phyloP scores from a whole-genome alignment of 2,797 vertebrate species.

The Sebastes minor region DNA sequence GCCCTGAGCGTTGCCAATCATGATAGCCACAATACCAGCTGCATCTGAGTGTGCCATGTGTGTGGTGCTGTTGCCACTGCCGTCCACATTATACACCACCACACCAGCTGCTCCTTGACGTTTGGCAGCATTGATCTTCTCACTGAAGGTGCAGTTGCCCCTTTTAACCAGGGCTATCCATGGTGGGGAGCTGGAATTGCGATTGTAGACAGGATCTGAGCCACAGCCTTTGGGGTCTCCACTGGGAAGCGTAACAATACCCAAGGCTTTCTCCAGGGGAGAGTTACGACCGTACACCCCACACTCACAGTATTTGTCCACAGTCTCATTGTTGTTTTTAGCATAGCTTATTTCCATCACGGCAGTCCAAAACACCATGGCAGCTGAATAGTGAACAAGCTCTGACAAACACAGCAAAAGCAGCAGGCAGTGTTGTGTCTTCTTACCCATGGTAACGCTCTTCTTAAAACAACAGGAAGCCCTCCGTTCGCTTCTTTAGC shows the following conservation, averaged over 20 bases:
- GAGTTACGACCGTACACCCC: slow-evolving; percentile 85
- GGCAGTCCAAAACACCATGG: slow-evolving; percentile 74
- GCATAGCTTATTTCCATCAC: slow-evolving; percentile 77
- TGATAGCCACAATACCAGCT: slow-evolving; percentile 84
- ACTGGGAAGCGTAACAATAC: slow-evolving; percentile 80
- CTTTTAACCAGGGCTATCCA: slow-evolving; percentile 93
- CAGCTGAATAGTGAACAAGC: slow-evolving; percentile 50
- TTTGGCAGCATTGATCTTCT: slow-evolving; percentile 85
- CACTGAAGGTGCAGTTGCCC: slow-evolving; percentile 88
- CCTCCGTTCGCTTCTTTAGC: slow-evolving; percentile 23
- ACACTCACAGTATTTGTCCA: slow-evolving; percentile 79
- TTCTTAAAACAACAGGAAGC: slow-evolving; percentile 52
- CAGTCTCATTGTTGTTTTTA: slow-evolving; percentile 62
- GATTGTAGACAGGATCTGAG: slow-evolving; percentile 64
- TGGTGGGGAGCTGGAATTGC: slow-evolving; percentile 36
- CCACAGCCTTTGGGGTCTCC: slow-evolving; percentile 83
- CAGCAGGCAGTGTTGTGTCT: slow-evolving; percentile 54
- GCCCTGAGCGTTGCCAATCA: slow-evolving; percentile 90
- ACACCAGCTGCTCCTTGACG: slow-evolving; percentile 83
- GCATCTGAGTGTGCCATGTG: slow-evolving; percentile 80
- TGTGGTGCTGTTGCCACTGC: slow-evolving; percentile 74
- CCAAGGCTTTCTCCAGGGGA: slow-evolving; percentile 61
- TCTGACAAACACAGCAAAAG: slow-evolving; percentile 61
- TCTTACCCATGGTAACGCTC: slow-evolving; percentile 71
- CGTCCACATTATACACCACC: slow-evolving; percentile 87